A percentile compares a stretch with the other conserved stretches of the same genome.
These are phyloP conservation scores for Dallia pectoralis DNA, from an alignment of 2,797 vertebrate species.

Conservation along the genomic window DNA sequence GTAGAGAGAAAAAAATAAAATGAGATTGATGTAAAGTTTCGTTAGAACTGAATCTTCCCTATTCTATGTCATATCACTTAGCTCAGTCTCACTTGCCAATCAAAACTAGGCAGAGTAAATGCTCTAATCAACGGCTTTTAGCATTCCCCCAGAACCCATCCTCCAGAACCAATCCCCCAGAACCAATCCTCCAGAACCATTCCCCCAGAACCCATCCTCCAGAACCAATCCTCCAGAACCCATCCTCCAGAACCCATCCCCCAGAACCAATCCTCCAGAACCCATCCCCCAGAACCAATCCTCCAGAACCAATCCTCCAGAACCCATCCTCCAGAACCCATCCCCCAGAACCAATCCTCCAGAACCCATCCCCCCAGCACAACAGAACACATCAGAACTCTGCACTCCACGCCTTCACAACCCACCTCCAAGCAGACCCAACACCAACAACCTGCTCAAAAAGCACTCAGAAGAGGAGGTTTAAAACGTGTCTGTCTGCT, in stretches of 20 bases:
- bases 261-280: no score
- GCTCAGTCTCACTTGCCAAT: constrained; percentile 79
- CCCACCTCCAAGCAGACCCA: constrained; percentile 16
- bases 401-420: constrained; percentile 11
- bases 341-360: no score
- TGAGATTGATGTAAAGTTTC: no score
- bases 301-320: no score
- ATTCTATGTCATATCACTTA: constrained; percentile 74
- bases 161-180: no score
- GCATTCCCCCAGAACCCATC: no score
- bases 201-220: no score
- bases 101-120: constrained; percentile 81
- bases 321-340: no score
- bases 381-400: constrained; percentile 33
- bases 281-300: no score
- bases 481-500: constrained; percentile 17
- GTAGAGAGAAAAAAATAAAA: neutral
- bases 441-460: constrained; percentile 38
- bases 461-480: constrained; percentile 12
- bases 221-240: no score
- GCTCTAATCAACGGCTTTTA: constrained; percentile 83
- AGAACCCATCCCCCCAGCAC: constrained; percentile 66
- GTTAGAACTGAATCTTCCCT: constrained; percentile 43
- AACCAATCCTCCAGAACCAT: no score
- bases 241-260: no score